phyloP scores from a whole-genome alignment of 2,113 vertebrate genomes.

The Alexandromys fortis region DNA sequence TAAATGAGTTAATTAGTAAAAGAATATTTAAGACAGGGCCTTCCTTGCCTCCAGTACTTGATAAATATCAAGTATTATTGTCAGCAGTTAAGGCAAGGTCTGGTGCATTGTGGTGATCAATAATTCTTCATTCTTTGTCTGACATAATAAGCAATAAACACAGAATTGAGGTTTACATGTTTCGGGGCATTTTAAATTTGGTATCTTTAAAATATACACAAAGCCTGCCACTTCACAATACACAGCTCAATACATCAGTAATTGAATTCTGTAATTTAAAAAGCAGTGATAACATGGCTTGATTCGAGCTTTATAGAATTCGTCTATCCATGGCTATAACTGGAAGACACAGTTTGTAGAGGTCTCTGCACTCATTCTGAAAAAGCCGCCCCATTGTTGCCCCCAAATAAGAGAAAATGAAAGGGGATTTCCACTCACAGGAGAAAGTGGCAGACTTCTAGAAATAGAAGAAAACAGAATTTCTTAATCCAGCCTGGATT shows the following conservation, averaged over 20 bases:
- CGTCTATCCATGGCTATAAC: neutral
- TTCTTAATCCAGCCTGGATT: neutral
- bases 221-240: neutral
- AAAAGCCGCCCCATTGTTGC: neutral
- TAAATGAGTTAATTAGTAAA: neutral
- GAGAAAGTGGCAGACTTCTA: neutral
- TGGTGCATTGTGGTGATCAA: neutral
- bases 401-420: neutral
- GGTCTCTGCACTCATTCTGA: neutral
- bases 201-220: slow-evolving; percentile 12
- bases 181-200: slow-evolving; percentile 44
- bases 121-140: slow-evolving; percentile 43
- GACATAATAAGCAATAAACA: slow-evolving; percentile 10
- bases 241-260: slow-evolving; percentile 1
- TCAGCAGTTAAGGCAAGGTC: neutral
- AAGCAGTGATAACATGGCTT: neutral
- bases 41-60: neutral
- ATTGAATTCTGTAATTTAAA: slow-evolving; percentile 3
- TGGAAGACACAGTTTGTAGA: neutral
- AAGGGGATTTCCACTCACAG: neutral
- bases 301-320: slow-evolving; percentile 12
- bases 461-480: neutral
- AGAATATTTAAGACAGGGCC: neutral
- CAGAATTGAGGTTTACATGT: neutral
- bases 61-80: neutral